A percentile compares a stretch with the other conserved stretches of the same genome.
phyloP scores from a whole-genome alignment of 2,797 vertebrate species.

The Dryobates pubescens region DNA sequence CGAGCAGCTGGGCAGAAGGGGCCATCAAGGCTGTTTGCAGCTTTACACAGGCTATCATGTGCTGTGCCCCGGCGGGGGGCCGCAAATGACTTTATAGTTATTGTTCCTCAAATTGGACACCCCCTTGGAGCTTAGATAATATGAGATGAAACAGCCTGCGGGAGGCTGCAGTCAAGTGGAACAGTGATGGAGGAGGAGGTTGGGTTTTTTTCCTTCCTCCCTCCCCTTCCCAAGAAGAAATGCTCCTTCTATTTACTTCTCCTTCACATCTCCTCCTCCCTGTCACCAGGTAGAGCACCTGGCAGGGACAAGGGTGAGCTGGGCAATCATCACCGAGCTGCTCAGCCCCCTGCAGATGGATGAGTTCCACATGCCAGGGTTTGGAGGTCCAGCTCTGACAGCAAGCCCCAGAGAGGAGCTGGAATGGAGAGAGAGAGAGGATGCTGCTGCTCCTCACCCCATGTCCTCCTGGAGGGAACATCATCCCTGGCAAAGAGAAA shows the following conservation, averaged over 20 bases:
- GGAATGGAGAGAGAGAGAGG: not conserved
- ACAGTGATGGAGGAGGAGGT: not conserved
- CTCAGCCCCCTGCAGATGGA: not conserved
- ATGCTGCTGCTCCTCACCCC: not conserved
- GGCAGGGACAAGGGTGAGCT: not conserved
- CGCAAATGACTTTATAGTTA: constrained; percentile 73
- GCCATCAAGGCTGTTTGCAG: constrained; percentile 7
- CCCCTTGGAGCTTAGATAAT: constrained; percentile 69
- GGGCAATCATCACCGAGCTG: not conserved
- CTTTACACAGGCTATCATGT: constrained; percentile 37
- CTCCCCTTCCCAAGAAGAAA: not conserved
- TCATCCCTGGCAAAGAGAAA: not conserved
- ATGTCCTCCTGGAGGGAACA: not conserved
- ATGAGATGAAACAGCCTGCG: constrained; percentile 70
- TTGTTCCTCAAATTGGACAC: constrained; percentile 75
- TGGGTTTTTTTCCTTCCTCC: not conserved
- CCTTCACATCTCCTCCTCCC: not conserved
- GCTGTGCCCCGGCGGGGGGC: constrained; percentile 57
- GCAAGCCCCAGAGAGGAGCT: not conserved
- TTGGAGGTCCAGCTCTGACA: not conserved
- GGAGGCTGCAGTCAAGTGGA: constrained; percentile 62
- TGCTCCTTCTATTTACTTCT: constrained; percentile 24
- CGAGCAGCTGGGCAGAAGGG: not conserved
- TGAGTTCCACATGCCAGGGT: not conserved
- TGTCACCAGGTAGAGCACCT: not conserved